Base-by-base conservation (phyloP, 2,888 invertebrate species). In the Pachymerium ferrugineum region DNA sequence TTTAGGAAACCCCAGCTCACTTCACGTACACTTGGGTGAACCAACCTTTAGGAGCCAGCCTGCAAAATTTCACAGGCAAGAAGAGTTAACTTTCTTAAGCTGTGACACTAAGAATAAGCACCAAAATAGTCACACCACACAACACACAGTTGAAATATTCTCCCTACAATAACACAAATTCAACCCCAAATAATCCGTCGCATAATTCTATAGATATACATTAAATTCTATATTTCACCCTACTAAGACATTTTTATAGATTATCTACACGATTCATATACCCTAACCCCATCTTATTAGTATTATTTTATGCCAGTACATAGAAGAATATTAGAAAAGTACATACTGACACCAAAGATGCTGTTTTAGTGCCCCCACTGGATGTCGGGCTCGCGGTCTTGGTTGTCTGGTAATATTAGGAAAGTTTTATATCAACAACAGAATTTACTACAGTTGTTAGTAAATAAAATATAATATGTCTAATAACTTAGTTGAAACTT, bases 31-130 rank as follows among this genome's bases (percentile, higher is more conserved):
- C 70, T 33, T 30, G 22, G 30, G 10, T 70, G 70, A 29, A 70
- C 29, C 70, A 70, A 31, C 33, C 30, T 22, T 47, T 47, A 31
- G 31, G 22, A 30, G 70, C 33, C 70, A 70, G 70, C 70, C 70
- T 70, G 70, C 70, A 70, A 70, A 70, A 70, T 70, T 70, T 30
- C 47, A 70, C 70, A 70, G 70, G 70, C 70, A 70, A 70, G 25
- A 68, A 68, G 30, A 68, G 68, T 68, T 68, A 25, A 29, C 68
- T 68, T 68, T 68, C 29, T 28, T 68, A 68, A 68, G 68, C 68
- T 30, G 30, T 68, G 68, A 68, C 30, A 68, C 19, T n/a, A 28
- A 25, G 28, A 68, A 28, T 30, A 29, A 68, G 68, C 68, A 47
- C 47, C 47, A 47, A 47, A 47, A 47, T 47, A 47, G 47, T 47